phyloP scores from a whole-genome alignment of 2,888 invertebrate species.

The Netelia virgata region DNA sequence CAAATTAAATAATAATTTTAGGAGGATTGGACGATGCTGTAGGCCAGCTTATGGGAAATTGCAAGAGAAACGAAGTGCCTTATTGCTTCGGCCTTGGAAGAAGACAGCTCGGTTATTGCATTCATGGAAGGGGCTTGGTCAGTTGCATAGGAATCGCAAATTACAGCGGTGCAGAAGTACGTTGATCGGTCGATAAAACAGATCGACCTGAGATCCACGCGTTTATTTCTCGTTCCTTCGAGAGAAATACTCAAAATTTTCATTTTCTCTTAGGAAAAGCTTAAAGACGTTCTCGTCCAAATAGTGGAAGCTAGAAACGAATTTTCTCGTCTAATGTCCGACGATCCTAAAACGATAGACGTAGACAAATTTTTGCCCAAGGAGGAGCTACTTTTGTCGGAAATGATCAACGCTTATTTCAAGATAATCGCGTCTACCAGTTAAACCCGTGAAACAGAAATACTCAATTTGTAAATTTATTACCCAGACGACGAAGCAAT shows the following conservation, averaged over 20 bases:
- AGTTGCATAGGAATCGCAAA: conserved; percentile 78
- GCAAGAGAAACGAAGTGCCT: conserved; percentile 72
- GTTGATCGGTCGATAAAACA: conserved; percentile 27
- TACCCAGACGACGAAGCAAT: conserved; percentile 4
- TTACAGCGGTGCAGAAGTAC: conserved; percentile 78
- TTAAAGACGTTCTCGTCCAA: conserved; percentile 74
- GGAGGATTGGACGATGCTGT: conserved; percentile 76
- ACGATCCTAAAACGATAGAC: conserved; percentile 69
- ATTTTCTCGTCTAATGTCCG: conserved; percentile 67
- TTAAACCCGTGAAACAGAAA: conserved; percentile 54
- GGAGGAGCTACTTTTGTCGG: conserved; percentile 73
- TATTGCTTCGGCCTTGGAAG: conserved; percentile 77
- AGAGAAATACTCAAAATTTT: neutral
- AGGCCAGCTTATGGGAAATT: conserved; percentile 71
- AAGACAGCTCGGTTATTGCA: conserved; percentile 78
- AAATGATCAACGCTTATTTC: conserved; percentile 73
- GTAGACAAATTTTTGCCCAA: conserved; percentile 68
- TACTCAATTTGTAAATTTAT: conserved; percentile 37
- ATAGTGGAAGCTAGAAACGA: conserved; percentile 74
- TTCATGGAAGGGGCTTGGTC: conserved; percentile 76
- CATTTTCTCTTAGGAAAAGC: conserved; percentile 72
- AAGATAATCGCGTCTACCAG: conserved; percentile 70
- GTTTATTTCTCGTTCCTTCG: conserved; percentile 1
- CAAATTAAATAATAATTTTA: conserved; percentile 64
- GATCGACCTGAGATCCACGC: neutral